Conservation (phyloP, 2,888 invertebrate species). For the Hipparchia sbordonii region DNA sequence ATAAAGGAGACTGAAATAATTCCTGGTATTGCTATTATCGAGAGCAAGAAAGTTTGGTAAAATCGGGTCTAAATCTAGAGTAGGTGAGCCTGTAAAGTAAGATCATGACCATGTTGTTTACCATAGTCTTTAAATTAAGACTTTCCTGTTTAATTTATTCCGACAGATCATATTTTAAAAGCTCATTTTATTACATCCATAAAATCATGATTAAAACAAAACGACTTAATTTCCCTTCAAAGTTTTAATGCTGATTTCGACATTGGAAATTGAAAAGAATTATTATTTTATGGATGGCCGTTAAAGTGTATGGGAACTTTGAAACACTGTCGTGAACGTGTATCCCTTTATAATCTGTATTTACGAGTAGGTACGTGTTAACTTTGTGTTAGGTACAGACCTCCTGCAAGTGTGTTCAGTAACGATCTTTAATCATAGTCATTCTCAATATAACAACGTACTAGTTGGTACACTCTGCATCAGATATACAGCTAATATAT, state of each 20-base stretch:
- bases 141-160: constrained; percentile 3
- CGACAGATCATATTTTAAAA: constrained; percentile 11
- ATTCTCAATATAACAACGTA: constrained; percentile 36
- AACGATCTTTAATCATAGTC: constrained; percentile 42
- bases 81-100: no score
- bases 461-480: constrained; percentile 13
- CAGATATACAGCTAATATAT: not conserved
- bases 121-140: no score
- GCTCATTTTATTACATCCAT: constrained; percentile 28
- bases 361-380: constrained; percentile 13
- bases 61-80: no score
- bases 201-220: constrained; percentile 35
- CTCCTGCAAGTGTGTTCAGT: constrained; percentile 35
- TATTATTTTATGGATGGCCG: constrained; percentile 30
- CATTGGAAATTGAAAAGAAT: constrained; percentile 31
- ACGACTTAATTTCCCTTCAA: constrained; percentile 18
- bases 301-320: constrained; percentile 33
- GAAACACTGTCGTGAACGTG: constrained; percentile 32
- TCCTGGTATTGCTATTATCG: no score
- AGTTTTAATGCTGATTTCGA: constrained; percentile 29
- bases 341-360: constrained; percentile 38
- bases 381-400: constrained; percentile 15
- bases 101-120: no score
- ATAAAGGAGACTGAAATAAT: no score
- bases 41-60: no score